Evolutionary conservation across 2,113 vertebrate genomes (phyloP).

Genomic region (Tympanuchus pallidicinctus): DNA sequence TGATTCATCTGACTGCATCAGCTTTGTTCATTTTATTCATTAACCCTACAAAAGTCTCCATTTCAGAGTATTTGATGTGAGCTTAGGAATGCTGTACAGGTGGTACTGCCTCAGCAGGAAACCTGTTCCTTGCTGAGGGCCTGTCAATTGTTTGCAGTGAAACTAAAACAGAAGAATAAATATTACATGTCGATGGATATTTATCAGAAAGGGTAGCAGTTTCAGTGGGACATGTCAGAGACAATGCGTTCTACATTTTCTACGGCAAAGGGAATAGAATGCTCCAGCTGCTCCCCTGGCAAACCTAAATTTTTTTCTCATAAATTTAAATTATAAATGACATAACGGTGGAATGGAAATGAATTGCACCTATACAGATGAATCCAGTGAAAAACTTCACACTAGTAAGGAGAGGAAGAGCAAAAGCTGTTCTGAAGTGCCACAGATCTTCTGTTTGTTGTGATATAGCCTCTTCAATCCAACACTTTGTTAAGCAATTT

Average conservation of each 20-base stretch:
- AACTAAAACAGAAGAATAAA: conserved; percentile 78
- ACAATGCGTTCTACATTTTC: conserved; percentile 72
- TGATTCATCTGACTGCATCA: neutral
- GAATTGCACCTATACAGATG: conserved; percentile 78
- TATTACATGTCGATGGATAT: conserved; percentile 80
- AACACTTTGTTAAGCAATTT: conserved; percentile 64
- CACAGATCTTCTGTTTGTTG: conserved; percentile 65
- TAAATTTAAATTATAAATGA: conserved; percentile 83
- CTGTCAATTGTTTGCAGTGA: conserved; percentile 70
- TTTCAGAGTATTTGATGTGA: conserved; percentile 32
- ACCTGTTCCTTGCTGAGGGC: conserved; percentile 49
- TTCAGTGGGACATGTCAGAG: conserved; percentile 73
- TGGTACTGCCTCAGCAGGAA: conserved; percentile 72
- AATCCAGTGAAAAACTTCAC: conserved; percentile 69
- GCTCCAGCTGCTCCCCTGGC: conserved; percentile 78
- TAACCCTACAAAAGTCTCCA: conserved; percentile 34
- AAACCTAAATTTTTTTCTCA: conserved; percentile 77
- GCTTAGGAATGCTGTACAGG: conserved; percentile 18
- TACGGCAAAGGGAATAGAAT: conserved; percentile 69
- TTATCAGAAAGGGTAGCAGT: conserved; percentile 74
- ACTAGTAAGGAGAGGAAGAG: conserved; percentile 49
- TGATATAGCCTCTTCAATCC: conserved; percentile 70
- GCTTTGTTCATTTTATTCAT: conserved; percentile 37
- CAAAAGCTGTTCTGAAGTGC: conserved; percentile 61
- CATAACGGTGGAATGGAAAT: conserved; percentile 77